Evolutionary conservation across 2,888 invertebrate genomes (phyloP), one percentile per base, ranked within the genome.

Genomic region (Dorcus parallelipipedus): DNA sequence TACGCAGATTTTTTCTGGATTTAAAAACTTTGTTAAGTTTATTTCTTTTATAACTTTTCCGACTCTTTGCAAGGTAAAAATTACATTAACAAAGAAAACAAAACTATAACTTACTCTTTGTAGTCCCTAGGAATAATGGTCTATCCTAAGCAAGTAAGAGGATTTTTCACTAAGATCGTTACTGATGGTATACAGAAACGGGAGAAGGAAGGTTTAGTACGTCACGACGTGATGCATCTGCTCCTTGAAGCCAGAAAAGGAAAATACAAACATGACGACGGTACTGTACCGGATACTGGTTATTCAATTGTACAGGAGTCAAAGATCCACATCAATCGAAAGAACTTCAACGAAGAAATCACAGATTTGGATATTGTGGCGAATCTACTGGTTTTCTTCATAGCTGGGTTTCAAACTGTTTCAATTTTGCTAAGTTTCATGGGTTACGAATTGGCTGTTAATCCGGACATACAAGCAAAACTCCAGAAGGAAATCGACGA

Each of bases 381-480:
- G 0, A 81, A 69, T 69, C 81, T 3, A 82, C 80, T 17, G 82
- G 82, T 2, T 82, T 79, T 63, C 82, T 81, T 81, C 69, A 69
- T 81, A 2, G 82, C 80, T 17, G 82, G 82, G 1, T 82, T 79
- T 63, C 82, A 82, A 39, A 77, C 80, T 0, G 76, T 78, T 0
- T 77, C 82, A 0, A 75, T 78, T 54, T 63, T 77, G 7, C 74
- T 82, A 65, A 76, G 77, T 0, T 84, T 85, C 60, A 67, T 80
- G 0, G 72, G 82, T 0, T 79, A 84, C 48, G 86, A 86, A 70
- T 67, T 87, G 20, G 83, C 85, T 38, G 52, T 82, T 3, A 80
- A 86, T 73, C 80, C 82, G 14, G 84, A 86, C 0, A 72, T 84
- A 0, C 87, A 87, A 69, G 77, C 80, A 3, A 80, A 71, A 51